Evolutionary conservation across 2,888 invertebrate genomes (phyloP), one percentile per base, ranked within the genome.

Genomic region (Parnassius apollo): DNA sequence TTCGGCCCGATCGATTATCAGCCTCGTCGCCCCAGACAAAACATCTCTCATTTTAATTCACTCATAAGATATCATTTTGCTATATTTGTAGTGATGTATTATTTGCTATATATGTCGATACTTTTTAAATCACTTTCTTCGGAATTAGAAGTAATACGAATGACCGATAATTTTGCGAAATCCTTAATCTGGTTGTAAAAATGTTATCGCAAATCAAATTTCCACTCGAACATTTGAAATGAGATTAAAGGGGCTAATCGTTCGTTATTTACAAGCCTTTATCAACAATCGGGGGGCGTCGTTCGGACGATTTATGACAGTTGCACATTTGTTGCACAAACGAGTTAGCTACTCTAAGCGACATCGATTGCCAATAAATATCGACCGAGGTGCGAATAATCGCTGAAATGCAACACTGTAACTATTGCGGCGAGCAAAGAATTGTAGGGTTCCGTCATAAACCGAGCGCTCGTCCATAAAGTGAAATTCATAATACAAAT

Each of bases 291-390:
- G 75, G 77, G 78, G 82, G 85, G 85, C 82, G 82, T 75, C 71
- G 78, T 75, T 70, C 74, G 69, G 62, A 72, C 80, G 86, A 89
- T 90, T 91, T 88, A 90, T 80, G 86, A 83, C 70, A 76, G 67
- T 72, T 70, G 73, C 76, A 76, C 78, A 77, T 79, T 80, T 75
- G 73, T 69, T 71, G 69, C 78, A 88, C 86, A 89, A 90, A 87
- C 83, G 88, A 83, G 83, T 86, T 85, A 84, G 77, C 80, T 78
- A 76, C 79, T 81, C 81, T 85, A 84, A 86, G 86, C 82, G 88
- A 89, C 89, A 88, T 86, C 85, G 76, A 91, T 81, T 86, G 85
- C 78, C 85, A 83, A 90, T 91, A 91, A 90, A 88, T 84, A 86
- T 81, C 75, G 72, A 68, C 69, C 59, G 78, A 84, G 82, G 85